Evolutionary conservation across 2,113 vertebrate species (phyloP).

Genomic region (Haemorhous mexicanus): DNA sequence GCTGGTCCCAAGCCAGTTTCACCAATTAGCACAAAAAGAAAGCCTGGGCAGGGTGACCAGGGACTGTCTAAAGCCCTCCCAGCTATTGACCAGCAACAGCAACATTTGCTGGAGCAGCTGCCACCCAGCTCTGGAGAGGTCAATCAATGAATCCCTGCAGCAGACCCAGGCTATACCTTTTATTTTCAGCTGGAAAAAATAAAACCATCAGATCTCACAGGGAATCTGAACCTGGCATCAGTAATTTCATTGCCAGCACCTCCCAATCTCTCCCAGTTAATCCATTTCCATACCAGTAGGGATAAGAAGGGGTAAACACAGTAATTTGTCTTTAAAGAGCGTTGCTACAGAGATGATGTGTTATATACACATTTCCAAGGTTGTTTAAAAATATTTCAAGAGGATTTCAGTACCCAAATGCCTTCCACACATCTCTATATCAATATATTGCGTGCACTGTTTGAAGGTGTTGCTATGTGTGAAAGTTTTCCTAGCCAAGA

Average conservation of each 20-base stretch:
- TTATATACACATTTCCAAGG: background rate
- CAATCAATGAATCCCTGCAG: background rate
- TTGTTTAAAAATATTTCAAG: background rate
- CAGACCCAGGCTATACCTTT: background rate
- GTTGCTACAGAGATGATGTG: background rate
- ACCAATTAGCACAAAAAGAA: background rate
- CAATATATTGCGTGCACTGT: background rate
- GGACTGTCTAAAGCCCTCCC: background rate
- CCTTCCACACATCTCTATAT: background rate
- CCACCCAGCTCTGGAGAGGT: background rate
- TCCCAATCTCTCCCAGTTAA: background rate
- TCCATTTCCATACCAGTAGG: background rate
- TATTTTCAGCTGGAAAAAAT: background rate
- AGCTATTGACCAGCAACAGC: background rate
- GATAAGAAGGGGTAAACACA: background rate
- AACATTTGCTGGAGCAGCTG: background rate
- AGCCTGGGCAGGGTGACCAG: background rate
- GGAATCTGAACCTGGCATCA: background rate
- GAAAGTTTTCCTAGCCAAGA: background rate
- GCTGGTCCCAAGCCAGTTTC: background rate
- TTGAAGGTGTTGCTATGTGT: background rate
- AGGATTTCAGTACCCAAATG: background rate
- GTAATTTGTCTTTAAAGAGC: background rate
- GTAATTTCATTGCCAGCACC: background rate
- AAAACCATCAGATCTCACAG: background rate